A percentile compares a stretch with the other conserved stretches of the same genome.
Conservation (phyloP, 2,113 vertebrate species). For the Cichladusa arquata region DNA sequence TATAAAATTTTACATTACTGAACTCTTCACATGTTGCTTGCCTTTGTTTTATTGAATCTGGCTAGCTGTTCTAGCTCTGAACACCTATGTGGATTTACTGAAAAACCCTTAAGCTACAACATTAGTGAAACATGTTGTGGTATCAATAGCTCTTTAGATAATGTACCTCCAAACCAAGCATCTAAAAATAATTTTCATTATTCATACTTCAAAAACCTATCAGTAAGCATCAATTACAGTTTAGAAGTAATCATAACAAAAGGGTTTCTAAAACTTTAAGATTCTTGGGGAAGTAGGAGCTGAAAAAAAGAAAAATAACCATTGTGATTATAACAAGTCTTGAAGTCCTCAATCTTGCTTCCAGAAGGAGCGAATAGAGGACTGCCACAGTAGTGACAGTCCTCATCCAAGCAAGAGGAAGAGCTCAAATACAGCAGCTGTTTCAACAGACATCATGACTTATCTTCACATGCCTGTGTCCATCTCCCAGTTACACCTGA, state of each 20-base stretch:
- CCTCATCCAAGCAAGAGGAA: neutral
- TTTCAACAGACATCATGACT: neutral
- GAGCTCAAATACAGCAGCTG: neutral
- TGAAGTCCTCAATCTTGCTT: neutral
- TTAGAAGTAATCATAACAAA: neutral
- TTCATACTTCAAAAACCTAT: neutral
- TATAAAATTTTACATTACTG: conserved; percentile 27
- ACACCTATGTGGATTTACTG: neutral
- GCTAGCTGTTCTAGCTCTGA: neutral
- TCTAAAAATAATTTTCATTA: neutral
- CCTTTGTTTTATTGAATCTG: conserved; percentile 36
- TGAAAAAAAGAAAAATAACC: neutral
- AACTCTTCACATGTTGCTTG: conserved; percentile 16
- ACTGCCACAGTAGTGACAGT: neutral
- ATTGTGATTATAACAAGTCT: neutral
- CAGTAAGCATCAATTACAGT: neutral
- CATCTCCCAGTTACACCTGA: neutral
- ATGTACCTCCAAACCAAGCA: neutral
- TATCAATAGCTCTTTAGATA: neutral
- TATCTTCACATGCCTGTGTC: neutral
- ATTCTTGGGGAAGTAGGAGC: neutral
- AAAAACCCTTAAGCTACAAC: neutral
- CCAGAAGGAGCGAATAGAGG: neutral
- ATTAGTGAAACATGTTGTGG: neutral
- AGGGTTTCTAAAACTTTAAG: neutral